Evolutionary conservation across 2,888 invertebrate species (phyloP).

Genomic region (Ariolimax columbianus): DNA sequence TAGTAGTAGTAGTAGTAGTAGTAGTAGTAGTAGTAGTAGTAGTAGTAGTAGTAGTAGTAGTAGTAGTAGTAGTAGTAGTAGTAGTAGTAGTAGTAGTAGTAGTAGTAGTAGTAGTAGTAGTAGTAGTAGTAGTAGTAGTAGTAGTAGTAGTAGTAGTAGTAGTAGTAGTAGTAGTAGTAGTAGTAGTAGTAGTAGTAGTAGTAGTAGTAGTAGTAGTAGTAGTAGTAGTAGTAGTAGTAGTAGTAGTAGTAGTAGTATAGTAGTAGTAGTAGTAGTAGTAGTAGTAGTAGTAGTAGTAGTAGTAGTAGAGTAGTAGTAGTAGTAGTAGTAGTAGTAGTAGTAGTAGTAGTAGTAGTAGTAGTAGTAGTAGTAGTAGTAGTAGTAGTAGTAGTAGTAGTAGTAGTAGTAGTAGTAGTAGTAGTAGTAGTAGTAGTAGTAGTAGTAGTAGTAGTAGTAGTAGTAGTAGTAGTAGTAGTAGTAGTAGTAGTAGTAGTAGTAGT

Average conservation of each 20-base stretch:
- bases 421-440: neutral
- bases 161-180: conserved; percentile 4
- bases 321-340: neutral
- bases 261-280: too few species aligned
- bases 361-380: neutral
- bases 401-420: neutral
- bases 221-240: neutral
- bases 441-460: conserved; percentile 8
- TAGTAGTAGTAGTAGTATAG: too few species aligned
- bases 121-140: neutral
- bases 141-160: conserved; percentile 4
- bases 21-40: neutral
- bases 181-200: conserved; percentile 8
- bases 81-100: neutral
- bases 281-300: too few species aligned
- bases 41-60: neutral
- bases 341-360: neutral
- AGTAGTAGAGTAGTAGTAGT: too few species aligned
- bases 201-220: conserved; percentile 8
- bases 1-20: neutral
- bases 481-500: neutral
- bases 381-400: neutral
- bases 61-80: neutral
- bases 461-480: conserved; percentile 8
- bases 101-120: neutral